A percentile compares a stretch with the other conserved stretches of the same genome.
Conservation (phyloP, 2,113 vertebrate genomes). For the Trogon surrucura region DNA sequence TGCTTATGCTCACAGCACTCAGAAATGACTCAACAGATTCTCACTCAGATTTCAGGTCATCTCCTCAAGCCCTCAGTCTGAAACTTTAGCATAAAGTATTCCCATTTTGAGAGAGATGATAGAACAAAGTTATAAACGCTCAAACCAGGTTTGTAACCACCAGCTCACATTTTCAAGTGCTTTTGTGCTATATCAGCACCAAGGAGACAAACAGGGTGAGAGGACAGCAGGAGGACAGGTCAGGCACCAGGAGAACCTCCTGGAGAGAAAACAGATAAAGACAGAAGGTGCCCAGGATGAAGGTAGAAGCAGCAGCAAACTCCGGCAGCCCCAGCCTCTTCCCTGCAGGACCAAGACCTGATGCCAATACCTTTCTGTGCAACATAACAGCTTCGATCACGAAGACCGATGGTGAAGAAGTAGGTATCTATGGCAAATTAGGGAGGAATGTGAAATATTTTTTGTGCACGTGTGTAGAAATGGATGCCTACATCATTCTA, state of each 20-base stretch:
- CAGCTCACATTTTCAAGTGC: not conserved
- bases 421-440: not conserved
- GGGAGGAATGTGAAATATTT: not conserved
- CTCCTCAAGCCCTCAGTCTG: not conserved
- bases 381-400: not conserved
- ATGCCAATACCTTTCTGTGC: not conserved
- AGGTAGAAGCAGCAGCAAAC: not conserved
- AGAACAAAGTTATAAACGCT: not conserved
- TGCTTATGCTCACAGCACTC: not conserved
- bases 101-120: not conserved
- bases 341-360: not conserved
- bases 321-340: not conserved
- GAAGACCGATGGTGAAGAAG: not conserved
- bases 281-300: not conserved
- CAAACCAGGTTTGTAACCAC: not conserved
- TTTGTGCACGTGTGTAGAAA: not conserved
- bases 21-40: constrained; percentile 42
- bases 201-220: not conserved
- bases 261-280: not conserved
- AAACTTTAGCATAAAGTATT: not conserved
- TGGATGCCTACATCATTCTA: not conserved
- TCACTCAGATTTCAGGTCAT: constrained; percentile 5
- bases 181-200: not conserved
- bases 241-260: not conserved
- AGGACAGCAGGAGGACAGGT: not conserved